A percentile compares a stretch with the other conserved stretches of the same genome.
These are phyloP conservation scores for Tetrax tetrax DNA, from an alignment of 2,113 vertebrate genomes.

Conservation along the genomic window DNA sequence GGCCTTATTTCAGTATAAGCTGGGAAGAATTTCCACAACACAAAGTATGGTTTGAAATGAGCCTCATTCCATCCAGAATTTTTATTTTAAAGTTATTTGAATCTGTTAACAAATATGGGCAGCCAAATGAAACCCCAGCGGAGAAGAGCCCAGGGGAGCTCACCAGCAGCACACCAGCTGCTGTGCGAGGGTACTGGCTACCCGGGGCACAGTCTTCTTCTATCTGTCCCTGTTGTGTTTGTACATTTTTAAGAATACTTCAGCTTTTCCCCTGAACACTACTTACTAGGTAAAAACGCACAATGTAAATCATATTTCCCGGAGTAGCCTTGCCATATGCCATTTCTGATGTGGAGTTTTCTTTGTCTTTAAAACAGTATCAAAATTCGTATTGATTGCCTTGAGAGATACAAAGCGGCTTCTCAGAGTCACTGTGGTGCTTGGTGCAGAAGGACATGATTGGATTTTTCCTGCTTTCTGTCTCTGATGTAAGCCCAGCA, in stretches of 20 bases:
- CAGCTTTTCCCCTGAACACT: neutral
- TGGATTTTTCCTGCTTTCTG: neutral
- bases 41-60: neutral
- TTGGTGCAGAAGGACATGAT: neutral
- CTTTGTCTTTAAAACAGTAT: neutral
- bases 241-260: neutral
- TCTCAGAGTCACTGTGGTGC: neutral
- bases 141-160: neutral
- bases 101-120: neutral
- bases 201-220: fast-evolving
- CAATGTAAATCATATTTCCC: neutral
- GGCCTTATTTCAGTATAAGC: neutral
- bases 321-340: neutral
- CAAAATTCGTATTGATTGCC: neutral
- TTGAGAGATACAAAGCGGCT: neutral
- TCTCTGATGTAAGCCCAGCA: neutral
- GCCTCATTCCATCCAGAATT: neutral
- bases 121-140: neutral
- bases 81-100: neutral
- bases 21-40: neutral
- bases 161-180: neutral
- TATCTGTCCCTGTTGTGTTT: neutral
- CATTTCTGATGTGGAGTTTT: neutral
- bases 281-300: neutral
- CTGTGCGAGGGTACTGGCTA: neutral